Percentiles rank a stretch among this genome's conserved stretches.
These are phyloP conservation scores for Leucania comma DNA, from an alignment of 2,888 invertebrate species.

Conservation along the genomic window DNA sequence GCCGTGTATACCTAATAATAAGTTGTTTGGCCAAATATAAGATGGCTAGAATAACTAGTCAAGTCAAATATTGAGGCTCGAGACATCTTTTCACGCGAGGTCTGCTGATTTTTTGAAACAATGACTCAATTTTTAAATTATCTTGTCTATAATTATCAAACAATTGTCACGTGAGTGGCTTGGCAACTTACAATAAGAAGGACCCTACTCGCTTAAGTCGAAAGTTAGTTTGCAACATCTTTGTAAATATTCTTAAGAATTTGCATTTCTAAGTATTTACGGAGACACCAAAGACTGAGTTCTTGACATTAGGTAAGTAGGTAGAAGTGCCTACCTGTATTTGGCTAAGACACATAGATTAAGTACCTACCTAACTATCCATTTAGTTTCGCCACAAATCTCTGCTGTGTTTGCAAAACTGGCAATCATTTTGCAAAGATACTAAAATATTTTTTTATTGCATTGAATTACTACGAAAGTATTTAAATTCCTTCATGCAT, in stretches of 20 bases:
- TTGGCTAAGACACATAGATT: conserved; percentile 5
- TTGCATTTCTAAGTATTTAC: conserved; percentile 32
- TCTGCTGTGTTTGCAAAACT: not conserved
- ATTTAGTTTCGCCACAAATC: not conserved
- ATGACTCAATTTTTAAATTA: not conserved
- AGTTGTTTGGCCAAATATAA: too few relatives aligned
- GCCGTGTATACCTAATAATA: too few relatives aligned
- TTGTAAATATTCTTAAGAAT: conserved; percentile 32
- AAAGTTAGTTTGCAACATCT: conserved; percentile 30
- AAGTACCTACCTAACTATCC: not conserved
- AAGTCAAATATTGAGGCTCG: too few relatives aligned
- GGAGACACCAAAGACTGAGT: not conserved
- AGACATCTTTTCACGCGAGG: not conserved
- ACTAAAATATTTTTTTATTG: too few relatives aligned
- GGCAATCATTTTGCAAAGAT: not conserved
- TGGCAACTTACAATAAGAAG: not conserved
- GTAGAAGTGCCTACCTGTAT: not conserved
- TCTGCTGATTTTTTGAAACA: not conserved
- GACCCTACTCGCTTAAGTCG: conserved; percentile 22
- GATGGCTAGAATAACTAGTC: too few relatives aligned
- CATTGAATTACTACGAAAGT: not conserved
- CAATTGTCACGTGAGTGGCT: not conserved
- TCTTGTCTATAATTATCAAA: not conserved
- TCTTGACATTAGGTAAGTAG: conserved; percentile 3
- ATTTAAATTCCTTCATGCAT: not conserved